Conservation (phyloP, 53 echinoderm and acorn worm genomes). For the Antedon mediterranea region DNA sequence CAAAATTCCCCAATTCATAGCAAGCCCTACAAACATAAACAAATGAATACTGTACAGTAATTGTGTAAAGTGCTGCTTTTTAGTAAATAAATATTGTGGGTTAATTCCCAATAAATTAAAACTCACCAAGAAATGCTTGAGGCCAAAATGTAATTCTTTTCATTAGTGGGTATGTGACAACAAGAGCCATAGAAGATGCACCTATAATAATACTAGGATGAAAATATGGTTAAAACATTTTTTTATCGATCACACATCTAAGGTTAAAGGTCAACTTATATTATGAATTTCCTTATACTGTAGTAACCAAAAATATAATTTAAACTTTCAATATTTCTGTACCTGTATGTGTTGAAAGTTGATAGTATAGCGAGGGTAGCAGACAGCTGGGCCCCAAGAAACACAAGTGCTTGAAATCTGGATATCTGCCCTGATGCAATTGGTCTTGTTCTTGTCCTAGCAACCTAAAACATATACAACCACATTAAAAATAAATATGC, state of each 20-base stretch:
- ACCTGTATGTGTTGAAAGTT: conserved; percentile 84
- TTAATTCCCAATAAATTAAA: too few relatives aligned
- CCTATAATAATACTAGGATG: conserved; percentile 41
- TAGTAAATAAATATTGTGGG: too few relatives aligned
- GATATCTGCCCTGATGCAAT: conserved; percentile 76
- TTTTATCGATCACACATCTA: neutral
- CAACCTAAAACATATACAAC: conserved; percentile 44
- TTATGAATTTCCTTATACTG: too few relatives aligned
- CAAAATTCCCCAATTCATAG: conserved; percentile 81
- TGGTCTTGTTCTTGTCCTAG: conserved; percentile 61
- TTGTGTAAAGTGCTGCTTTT: too few relatives aligned
- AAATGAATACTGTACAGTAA: too few relatives aligned
- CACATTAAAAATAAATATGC: neutral
- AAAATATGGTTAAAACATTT: neutral
- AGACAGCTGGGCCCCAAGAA: conserved; percentile 61
- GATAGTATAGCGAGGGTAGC: conserved; percentile 56
- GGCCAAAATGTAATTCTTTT: conserved; percentile 96
- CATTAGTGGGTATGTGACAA: conserved; percentile 81
- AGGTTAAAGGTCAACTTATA: neutral
- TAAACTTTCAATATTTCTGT: neutral
- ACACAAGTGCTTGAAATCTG: conserved; percentile 54
- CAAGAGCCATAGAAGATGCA: conserved; percentile 54
- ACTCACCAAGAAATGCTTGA: conserved; percentile 72
- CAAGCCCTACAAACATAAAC: conserved; percentile 30
- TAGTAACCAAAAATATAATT: too few relatives aligned